Evolutionary conservation across 2,797 vertebrate genomes (phyloP).

Genomic region (Lateolabrax maculatus): DNA sequence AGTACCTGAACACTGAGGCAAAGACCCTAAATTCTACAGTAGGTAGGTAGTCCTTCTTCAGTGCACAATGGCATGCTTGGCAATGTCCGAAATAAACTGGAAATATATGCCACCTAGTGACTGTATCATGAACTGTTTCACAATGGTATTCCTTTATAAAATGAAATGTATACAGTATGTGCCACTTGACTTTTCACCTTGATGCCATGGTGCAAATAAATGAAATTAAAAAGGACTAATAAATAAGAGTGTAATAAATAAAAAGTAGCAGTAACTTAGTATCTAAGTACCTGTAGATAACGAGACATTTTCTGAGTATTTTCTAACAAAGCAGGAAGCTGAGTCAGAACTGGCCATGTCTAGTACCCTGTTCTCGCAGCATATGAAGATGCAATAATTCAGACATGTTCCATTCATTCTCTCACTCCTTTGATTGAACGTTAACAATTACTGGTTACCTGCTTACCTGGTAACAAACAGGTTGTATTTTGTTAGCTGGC

Average conservation of each 20-base stretch:
- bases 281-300: not conserved
- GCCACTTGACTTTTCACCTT: conserved; percentile 1
- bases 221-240: conserved; percentile 3
- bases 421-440: conserved; percentile 39
- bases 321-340: too few relatives aligned
- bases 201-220: not conserved
- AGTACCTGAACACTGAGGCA: conserved; percentile 25
- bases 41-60: conserved; percentile 25
- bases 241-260: conserved; percentile 17
- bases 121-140: conserved; percentile 15
- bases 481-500: not conserved
- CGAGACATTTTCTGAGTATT: too few relatives aligned
- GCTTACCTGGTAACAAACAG: too few relatives aligned
- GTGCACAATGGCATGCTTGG: conserved; percentile 32
- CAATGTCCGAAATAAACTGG: conserved; percentile 52
- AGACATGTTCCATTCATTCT: conserved; percentile 17
- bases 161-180: conserved; percentile 1
- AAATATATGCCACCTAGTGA: conserved; percentile 57
- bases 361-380: not conserved
- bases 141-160: not conserved
- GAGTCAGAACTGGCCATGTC: too few relatives aligned
- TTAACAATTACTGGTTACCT: too few relatives aligned
- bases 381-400: conserved; percentile 7
- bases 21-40: not conserved
- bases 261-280: not conserved